Base-by-base conservation (phyloP, 1,140 invertebrate species). In the Augochlora pura region DNA sequence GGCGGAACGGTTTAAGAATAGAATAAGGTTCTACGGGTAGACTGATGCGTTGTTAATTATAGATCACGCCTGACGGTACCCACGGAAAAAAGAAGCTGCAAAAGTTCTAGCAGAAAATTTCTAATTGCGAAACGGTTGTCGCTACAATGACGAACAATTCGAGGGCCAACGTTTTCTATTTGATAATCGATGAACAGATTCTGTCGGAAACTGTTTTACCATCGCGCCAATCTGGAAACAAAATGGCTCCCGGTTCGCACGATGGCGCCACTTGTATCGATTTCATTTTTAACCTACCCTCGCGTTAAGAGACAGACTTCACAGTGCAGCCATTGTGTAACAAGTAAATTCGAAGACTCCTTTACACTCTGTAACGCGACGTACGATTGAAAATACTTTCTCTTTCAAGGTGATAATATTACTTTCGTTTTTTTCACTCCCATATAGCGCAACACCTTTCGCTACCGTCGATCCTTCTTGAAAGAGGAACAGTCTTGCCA, bases 1-100 rank as follows among this genome's bases (percentile, higher is more conserved):
- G 32, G 70, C 62, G 62, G 54, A 79, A 79, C 66, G 62, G 82
- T 81, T 84, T 80, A 86, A 86, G 79, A 86, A 86, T 86, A 86
- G 82, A 77, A 77, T 81, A 72, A 83, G 81, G 64, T 66, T 83
- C 78, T 71, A 81, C 69, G 72, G 64, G 82, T 76, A 84, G 69
- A 84, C 77, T 60, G 68, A 75, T 65, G 63, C 42, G 71, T 39
- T 69, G 54, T 78, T 84, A 82, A 82, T 84, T 80, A 79, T 79
- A 84, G 71, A 79, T 12, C 16, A 71, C 23, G 49, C 52, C 68
- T 68, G 12, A 67, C 67, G 65, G 23, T 66, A 66, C 32, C 49
- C 68, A 27, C 18, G 18, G 18, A 0, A 54, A 66, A 54, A 66
- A 77, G 77, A 71, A 39, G 21, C 27, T 62, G n/a, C 16, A 46